Percentiles rank a stretch among this genome's conserved stretches.
Evolutionary conservation across 2,113 vertebrate genomes (phyloP).

Genomic region (Chauna torquata): DNA sequence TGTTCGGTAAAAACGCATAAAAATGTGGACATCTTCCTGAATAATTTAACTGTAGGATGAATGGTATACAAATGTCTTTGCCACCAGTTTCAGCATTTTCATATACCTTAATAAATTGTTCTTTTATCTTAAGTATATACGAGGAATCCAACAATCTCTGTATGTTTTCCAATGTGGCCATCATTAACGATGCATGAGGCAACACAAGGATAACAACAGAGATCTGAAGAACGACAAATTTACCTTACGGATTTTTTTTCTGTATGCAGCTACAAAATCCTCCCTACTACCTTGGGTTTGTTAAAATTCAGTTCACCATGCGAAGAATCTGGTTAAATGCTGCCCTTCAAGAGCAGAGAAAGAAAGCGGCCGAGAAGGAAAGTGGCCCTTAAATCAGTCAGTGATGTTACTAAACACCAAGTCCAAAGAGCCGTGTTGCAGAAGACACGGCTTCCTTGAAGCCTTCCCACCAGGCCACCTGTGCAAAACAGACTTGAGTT

Average conservation of each 20-base stretch:
- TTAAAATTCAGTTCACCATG: neutral
- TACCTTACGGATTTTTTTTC: neutral
- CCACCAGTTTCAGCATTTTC: neutral
- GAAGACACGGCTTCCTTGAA: neutral
- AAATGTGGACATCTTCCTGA: neutral
- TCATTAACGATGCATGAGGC: neutral
- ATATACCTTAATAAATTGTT: neutral
- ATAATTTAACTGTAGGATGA: neutral
- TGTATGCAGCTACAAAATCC: neutral
- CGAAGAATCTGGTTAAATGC: neutral
- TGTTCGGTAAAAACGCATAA: neutral
- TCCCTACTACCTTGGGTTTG: neutral
- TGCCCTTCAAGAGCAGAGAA: neutral
- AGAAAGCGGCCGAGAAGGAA: neutral
- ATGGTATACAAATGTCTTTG: neutral
- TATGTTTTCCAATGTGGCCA: neutral
- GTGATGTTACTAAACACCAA: neutral
- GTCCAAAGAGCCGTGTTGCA: neutral
- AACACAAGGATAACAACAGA: neutral
- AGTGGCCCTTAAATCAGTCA: neutral
- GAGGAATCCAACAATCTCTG: neutral
- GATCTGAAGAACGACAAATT: neutral
- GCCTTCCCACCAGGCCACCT: neutral
- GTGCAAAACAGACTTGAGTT: neutral
- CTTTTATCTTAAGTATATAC: neutral